phyloP scores from a whole-genome alignment of 2,888 invertebrate species.

The Meiosimyza decipiens region DNA sequence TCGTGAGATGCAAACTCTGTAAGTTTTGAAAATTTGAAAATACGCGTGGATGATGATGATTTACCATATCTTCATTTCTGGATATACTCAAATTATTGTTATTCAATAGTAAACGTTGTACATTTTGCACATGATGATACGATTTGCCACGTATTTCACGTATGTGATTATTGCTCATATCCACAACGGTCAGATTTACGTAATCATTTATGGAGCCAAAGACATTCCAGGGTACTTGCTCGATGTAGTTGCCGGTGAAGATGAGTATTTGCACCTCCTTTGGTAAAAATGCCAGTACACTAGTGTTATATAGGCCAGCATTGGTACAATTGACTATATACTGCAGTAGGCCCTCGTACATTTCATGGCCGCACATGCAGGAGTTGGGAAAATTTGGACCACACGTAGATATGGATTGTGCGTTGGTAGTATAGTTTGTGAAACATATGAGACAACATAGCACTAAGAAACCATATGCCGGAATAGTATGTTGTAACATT shows the following conservation, averaged over 20 bases:
- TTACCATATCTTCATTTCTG: constrained; percentile 69
- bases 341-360: constrained; percentile 68
- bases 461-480: neutral
- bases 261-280: constrained; percentile 75
- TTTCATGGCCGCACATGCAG: constrained; percentile 71
- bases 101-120: constrained; percentile 76
- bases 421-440: neutral
- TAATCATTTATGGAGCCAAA: constrained; percentile 75
- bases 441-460: neutral
- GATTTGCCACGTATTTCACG: constrained; percentile 78
- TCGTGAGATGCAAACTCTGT: constrained; percentile 77
- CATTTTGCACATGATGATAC: constrained; percentile 78
- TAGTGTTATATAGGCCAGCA: constrained; percentile 71
- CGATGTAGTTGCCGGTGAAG: constrained; percentile 77
- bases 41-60: constrained; percentile 74
- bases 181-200: constrained; percentile 73
- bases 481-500: constrained; percentile 17
- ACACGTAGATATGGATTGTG: constrained; percentile 55
- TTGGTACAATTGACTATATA: constrained; percentile 80
- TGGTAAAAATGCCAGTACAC: constrained; percentile 73
- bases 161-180: constrained; percentile 80
- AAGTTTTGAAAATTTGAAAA: constrained; percentile 78
- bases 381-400: constrained; percentile 67
- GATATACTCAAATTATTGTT: constrained; percentile 77
- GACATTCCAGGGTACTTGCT: constrained; percentile 76